phyloP scores from a whole-genome alignment of 2,113 vertebrate genomes.

The Antennarius striatus region DNA sequence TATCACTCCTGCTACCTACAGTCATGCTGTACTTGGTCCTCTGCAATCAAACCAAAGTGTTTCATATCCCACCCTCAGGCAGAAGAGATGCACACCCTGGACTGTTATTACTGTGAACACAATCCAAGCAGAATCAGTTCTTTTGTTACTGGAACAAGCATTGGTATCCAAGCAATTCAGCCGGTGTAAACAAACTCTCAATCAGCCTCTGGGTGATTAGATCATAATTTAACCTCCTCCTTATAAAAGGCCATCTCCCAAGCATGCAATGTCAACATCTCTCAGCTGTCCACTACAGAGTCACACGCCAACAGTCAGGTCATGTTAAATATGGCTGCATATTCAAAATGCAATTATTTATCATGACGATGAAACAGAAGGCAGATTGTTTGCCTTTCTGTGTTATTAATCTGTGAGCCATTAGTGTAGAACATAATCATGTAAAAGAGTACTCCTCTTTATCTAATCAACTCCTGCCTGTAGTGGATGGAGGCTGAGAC shows the following conservation, averaged over 20 bases:
- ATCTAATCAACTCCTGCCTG: slow-evolving; percentile 12
- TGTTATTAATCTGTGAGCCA: slow-evolving; percentile 22
- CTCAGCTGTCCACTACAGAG: slow-evolving; percentile 23
- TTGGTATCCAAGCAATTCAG: background rate
- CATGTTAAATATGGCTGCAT: slow-evolving; percentile 26
- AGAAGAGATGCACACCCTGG: background rate
- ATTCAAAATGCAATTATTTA: slow-evolving; percentile 24
- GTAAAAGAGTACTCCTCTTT: slow-evolving; percentile 7
- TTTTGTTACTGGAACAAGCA: slow-evolving; percentile 7
- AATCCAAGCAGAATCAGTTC: slow-evolving; percentile 21
- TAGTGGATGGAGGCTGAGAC: slow-evolving; percentile 13
- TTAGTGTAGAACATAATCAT: slow-evolving; percentile 11
- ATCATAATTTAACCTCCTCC: slow-evolving; percentile 3
- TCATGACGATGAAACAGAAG: slow-evolving; percentile 32
- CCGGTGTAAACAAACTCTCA: slow-evolving; percentile 3
- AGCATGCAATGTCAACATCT: slow-evolving; percentile 11
- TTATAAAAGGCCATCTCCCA: slow-evolving; percentile 18
- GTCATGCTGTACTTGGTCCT: background rate
- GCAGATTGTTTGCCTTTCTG: slow-evolving; percentile 14
- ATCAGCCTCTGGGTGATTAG: slow-evolving; percentile 20
- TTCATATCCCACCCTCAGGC: background rate
- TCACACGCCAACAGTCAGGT: background rate
- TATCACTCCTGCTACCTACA: background rate
- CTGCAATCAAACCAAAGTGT: background rate
- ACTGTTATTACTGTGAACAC: slow-evolving; percentile 2